Base-by-base conservation (phyloP, 2,113 vertebrate species). In the Piprites chloris region DNA sequence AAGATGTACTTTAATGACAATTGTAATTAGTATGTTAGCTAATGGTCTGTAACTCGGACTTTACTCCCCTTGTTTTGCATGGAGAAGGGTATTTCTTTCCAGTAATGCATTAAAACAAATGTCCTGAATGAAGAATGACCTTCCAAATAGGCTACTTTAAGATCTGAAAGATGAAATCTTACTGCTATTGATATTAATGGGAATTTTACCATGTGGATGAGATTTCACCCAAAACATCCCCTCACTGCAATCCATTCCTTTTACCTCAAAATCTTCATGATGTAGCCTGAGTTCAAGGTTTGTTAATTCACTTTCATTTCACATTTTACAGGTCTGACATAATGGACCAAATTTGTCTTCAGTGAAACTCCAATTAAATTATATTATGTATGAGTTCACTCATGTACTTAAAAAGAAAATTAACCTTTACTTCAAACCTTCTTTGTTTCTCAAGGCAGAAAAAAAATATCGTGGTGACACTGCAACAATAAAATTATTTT, bases 331-430 rank as follows among this genome's bases (percentile, higher is more conserved):
- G 87, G 84, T 74, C 72, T 94, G 85, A 94, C n/a, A 84, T 53
- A 94, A 92, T 11, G 50, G 90, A 87, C 23, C 50, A 93, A 91
- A 96, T 95, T 83, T 94, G 66, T 93, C 74, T 77, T 73, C 78
- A 85, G 41, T 82, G 78, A 93, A 93, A 87, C 32, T 87, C 66
- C 90, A 95, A 88, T 95, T 96, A 95, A 93, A 91, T 90, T 94
- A 84, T 37, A 87, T 84, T 89, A 95, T 77, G 35, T 71, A 95
- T n/a, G 6, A 91, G 58, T 87, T 95, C 35, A 0, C 81, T 66
- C 47, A 86, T 88, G 53, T 85, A 85, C 46, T 93, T 93, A 73
- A 94, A 95, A 91, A 96, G 82, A 92, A 96, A 94, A 94, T 90
- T 90, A 95, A 95, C 74, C 55, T 96, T 90, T 81, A 71, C 66